Evolutionary conservation across 2,888 invertebrate genomes (phyloP).

Genomic region (Dasysyrphus albostriatus): DNA sequence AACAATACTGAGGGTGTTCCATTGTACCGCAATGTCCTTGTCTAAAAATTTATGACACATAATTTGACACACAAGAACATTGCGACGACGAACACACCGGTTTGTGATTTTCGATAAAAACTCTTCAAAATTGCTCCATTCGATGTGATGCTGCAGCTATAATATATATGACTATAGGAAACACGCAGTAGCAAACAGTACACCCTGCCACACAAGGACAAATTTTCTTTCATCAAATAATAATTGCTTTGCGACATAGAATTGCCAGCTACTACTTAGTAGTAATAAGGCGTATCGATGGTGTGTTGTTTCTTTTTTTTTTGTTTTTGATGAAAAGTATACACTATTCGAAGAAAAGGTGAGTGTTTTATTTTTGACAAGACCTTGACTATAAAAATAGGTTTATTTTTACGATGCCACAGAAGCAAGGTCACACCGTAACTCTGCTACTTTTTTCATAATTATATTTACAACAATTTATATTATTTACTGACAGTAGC

Average conservation of each 20-base stretch:
- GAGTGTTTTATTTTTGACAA: background rate
- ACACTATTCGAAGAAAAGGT: conserved; percentile 46
- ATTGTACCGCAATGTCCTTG: conserved; percentile 71
- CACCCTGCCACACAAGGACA: conserved; percentile 63
- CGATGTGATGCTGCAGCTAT: conserved; percentile 18
- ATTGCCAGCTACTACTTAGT: conserved; percentile 63
- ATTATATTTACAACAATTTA: conserved; percentile 31
- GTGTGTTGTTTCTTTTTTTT: background rate
- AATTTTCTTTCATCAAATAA: conserved; percentile 35
- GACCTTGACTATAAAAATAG: conserved; percentile 45
- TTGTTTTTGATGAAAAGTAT: background rate
- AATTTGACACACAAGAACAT: conserved; percentile 53
- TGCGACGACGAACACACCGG: conserved; percentile 12
- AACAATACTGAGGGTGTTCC: conserved; percentile 47
- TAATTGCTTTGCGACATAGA: conserved; percentile 37
- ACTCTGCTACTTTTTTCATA: conserved; percentile 55
- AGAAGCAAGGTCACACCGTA: conserved; percentile 61
- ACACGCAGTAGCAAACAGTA: conserved; percentile 44
- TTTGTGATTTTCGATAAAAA: conserved; percentile 27
- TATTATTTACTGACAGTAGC: conserved; percentile 49
- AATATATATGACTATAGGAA: too few species aligned
- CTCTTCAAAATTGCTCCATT: conserved; percentile 17
- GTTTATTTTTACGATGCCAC: conserved; percentile 27
- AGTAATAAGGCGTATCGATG: conserved; percentile 69
- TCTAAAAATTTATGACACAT: conserved; percentile 65